Conservation (phyloP, 1,140 invertebrate species). For the Agrypnia vestita region DNA sequence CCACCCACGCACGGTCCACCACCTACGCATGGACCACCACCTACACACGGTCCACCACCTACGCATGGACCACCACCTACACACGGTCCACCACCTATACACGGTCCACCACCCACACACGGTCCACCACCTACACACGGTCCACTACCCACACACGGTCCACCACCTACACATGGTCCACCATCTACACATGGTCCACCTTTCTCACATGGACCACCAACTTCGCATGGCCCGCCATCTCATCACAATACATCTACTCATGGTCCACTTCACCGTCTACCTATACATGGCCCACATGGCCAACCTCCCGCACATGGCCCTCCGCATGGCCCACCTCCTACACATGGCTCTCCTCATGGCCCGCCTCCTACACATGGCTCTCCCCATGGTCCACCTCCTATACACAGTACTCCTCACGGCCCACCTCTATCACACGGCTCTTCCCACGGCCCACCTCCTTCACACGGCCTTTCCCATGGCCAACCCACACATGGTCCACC, state of each 20-base stretch:
- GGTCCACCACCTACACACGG: slow-evolving; percentile 4
- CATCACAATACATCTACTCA: neutral
- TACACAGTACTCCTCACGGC: neutral
- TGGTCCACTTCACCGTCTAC: neutral
- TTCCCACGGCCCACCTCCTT: neutral
- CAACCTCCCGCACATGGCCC: neutral
- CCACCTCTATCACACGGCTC: neutral
- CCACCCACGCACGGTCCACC: neutral
- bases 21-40: neutral
- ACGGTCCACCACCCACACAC: neutral
- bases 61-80: slow-evolving; percentile 63
- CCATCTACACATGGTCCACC: too few species aligned
- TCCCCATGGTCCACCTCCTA: neutral
- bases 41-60: slow-evolving; percentile 61
- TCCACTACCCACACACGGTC: neutral
- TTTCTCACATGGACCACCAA: slow-evolving; percentile 64
- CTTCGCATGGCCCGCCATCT: slow-evolving; percentile 5
- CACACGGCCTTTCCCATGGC: neutral
- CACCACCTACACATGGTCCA: slow-evolving; percentile 1
- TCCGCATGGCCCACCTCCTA: neutral
- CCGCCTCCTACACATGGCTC: slow-evolving; percentile 67
- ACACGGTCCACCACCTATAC: slow-evolving; percentile 5
- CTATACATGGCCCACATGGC: neutral
- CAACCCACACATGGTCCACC: slow-evolving; percentile 18
- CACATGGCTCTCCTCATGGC: neutral